phyloP scores from a whole-genome alignment of 1,140 invertebrate species.

The Dolichoris vasculosae region DNA sequence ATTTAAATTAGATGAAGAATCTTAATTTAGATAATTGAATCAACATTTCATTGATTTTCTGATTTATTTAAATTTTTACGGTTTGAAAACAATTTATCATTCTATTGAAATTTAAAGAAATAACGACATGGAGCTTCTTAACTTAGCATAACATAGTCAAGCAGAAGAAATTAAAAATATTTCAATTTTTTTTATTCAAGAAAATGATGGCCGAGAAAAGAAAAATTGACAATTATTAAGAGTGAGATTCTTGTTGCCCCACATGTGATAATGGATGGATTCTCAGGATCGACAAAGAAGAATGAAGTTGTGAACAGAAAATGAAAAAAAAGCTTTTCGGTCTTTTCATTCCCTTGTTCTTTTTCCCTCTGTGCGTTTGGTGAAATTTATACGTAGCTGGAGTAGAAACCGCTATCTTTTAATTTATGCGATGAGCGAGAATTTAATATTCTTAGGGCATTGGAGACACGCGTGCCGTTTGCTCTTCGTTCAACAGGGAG shows the following conservation, averaged over 20 bases:
- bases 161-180: too few species aligned
- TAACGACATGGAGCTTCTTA: too few species aligned
- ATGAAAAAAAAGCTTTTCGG: slow-evolving; percentile 27
- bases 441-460: slow-evolving; percentile 72
- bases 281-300: neutral
- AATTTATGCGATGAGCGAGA: slow-evolving; percentile 70
- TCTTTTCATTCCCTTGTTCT: slow-evolving; percentile 6
- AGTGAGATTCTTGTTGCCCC: neutral
- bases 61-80: slow-evolving; percentile 3
- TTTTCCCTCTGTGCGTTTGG: slow-evolving; percentile 35
- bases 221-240: neutral
- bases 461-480: slow-evolving; percentile 61
- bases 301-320: neutral
- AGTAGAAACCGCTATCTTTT: slow-evolving; percentile 69
- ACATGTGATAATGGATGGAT: slow-evolving; percentile 17
- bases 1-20: neutral
- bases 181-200: too few species aligned
- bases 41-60: neutral
- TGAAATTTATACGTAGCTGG: slow-evolving; percentile 64
- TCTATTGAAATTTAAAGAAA: too few species aligned
- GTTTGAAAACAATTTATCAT: too few species aligned
- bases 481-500: slow-evolving; percentile 20
- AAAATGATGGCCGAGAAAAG: neutral
- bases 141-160: too few species aligned
- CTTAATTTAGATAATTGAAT: neutral